Percentiles rank a stretch among this genome's conserved stretches.
phyloP scores from a whole-genome alignment of 2,113 vertebrate species.

The Pavo muticus region DNA sequence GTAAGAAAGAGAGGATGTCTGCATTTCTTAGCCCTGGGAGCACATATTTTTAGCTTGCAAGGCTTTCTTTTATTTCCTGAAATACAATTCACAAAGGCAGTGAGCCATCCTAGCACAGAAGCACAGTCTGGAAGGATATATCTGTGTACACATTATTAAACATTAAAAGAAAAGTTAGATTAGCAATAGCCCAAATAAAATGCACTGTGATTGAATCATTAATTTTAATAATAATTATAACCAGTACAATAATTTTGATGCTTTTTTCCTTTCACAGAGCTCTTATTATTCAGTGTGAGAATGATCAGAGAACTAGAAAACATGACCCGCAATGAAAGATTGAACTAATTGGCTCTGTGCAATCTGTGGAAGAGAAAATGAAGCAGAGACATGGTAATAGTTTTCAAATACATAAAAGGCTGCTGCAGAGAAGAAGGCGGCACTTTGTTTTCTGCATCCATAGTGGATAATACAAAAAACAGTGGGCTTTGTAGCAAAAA shows the following conservation, averaged over 20 bases:
- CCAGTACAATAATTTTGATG: not conserved
- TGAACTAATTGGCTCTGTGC: slow-evolving; percentile 50
- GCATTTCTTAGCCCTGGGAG: not conserved
- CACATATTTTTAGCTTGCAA: not conserved
- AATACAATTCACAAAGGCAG: not conserved
- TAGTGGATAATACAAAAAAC: not conserved
- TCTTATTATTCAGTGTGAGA: slow-evolving; percentile 38
- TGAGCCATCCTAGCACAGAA: not conserved
- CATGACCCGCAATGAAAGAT: not conserved
- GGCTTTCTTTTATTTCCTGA: not conserved
- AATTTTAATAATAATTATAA: slow-evolving; percentile 53
- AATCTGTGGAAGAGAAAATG: slow-evolving; percentile 32
- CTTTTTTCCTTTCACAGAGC: not conserved
- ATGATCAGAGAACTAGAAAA: slow-evolving; percentile 57
- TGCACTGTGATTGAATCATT: slow-evolving; percentile 40
- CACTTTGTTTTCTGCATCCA: not conserved
- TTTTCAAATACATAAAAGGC: slow-evolving; percentile 39
- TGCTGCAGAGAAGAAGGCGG: not conserved
- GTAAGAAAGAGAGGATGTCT: not conserved
- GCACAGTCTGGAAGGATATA: not conserved
- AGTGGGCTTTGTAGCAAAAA: not conserved
- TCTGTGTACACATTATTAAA: not conserved
- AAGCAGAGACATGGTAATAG: not conserved
- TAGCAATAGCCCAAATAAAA: slow-evolving; percentile 39
- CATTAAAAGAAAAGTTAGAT: slow-evolving; percentile 33